A percentile compares a stretch with the other conserved stretches of the same genome.
phyloP scores from a whole-genome alignment of 2,797 vertebrate genomes.

The Bucorvus abyssinicus region DNA sequence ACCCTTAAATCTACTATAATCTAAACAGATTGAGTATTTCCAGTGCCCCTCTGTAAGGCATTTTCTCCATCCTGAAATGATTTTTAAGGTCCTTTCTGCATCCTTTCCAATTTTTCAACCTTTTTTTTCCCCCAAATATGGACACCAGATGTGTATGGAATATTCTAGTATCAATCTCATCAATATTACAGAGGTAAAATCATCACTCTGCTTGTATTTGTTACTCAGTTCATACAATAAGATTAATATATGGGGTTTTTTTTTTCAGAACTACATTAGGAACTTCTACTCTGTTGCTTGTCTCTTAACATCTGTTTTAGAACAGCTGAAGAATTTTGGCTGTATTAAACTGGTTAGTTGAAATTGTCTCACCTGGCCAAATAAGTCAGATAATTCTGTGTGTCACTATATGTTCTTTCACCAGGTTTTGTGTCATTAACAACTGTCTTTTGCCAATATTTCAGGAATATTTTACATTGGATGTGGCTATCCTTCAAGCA shows the following conservation, averaged over 20 bases:
- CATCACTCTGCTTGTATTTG: not conserved
- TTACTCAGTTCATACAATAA: not conserved
- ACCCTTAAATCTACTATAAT: slow-evolving; percentile 33
- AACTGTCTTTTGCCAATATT: not conserved
- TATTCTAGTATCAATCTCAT: slow-evolving; percentile 17
- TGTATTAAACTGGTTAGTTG: not conserved
- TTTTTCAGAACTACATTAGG: not conserved
- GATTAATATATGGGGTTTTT: not conserved
- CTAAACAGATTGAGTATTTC: slow-evolving; percentile 46
- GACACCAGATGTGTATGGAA: slow-evolving; percentile 12
- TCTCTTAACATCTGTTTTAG: not conserved
- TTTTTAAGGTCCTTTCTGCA: slow-evolving; percentile 32
- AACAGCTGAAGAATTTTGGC: not conserved
- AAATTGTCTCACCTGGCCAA: not conserved
- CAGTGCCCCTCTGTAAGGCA: not conserved
- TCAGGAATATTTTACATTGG: not conserved
- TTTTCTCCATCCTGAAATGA: slow-evolving; percentile 46
- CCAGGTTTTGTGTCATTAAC: not conserved
- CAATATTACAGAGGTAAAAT: slow-evolving; percentile 22
- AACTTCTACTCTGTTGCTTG: not conserved
- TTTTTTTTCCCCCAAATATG: not conserved
- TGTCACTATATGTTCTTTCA: not conserved
- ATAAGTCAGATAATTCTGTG: not conserved
- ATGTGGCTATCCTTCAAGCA: not conserved
- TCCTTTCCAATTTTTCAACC: not conserved